Evolutionary conservation across 2,113 vertebrate species (phyloP).

Genomic region (Cephalopterus ornatus): DNA sequence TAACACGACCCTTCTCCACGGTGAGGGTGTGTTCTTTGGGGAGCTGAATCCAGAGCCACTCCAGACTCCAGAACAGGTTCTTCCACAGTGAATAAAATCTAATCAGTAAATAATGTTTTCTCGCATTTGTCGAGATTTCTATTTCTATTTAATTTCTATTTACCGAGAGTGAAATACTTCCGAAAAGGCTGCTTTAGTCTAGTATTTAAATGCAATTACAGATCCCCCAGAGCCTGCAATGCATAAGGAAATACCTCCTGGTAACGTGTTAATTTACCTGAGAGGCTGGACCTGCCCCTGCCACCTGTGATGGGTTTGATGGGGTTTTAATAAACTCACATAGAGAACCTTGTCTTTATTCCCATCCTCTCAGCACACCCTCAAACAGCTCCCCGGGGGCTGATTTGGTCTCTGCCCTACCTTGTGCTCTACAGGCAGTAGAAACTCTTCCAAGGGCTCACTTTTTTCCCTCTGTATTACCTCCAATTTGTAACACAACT

Average conservation of each 20-base stretch:
- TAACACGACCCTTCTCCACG: background rate
- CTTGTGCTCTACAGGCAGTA: too few relatives aligned
- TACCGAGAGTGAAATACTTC: background rate
- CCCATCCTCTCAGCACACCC: background rate
- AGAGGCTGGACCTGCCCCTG: background rate
- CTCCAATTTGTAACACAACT: background rate
- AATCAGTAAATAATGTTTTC: background rate
- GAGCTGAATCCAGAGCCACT: background rate
- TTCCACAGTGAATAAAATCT: background rate
- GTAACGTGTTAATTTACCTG: background rate
- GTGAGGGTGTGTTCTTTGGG: background rate
- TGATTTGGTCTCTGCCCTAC: background rate
- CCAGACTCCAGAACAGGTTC: background rate
- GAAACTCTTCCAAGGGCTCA: background rate
- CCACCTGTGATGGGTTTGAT: background rate
- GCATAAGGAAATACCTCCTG: background rate
- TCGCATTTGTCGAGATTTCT: background rate
- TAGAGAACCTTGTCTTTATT: background rate
- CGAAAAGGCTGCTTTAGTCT: background rate
- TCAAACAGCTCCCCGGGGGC: background rate
- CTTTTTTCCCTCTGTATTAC: fast-evolving
- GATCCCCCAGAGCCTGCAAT: background rate
- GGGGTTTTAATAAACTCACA: background rate
- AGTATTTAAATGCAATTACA: background rate
- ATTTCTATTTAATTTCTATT: background rate